Conservation (phyloP, 2,888 invertebrate species). For the Agrypnus murinus region DNA sequence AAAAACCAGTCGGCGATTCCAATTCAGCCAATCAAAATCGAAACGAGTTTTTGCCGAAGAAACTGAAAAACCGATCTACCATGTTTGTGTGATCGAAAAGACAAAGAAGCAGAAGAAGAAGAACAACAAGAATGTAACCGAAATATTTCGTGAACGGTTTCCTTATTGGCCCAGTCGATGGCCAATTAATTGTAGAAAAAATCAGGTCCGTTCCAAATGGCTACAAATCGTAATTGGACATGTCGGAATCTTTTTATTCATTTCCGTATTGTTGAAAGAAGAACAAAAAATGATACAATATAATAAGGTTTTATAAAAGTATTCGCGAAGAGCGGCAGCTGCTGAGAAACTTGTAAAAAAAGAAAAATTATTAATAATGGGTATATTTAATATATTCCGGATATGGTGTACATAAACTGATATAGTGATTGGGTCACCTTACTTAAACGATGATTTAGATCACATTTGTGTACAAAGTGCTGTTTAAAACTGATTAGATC, state of each 20-base stretch:
- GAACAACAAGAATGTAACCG: constrained; percentile 46
- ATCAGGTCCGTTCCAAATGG: constrained; percentile 52
- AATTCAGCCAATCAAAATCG: constrained; percentile 69
- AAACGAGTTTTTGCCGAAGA: constrained; percentile 61
- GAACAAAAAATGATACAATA: constrained; percentile 9
- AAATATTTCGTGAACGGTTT: constrained; percentile 54
- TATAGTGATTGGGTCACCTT: constrained; percentile 17
- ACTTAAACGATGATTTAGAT: constrained; percentile 29
- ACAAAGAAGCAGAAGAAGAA: constrained; percentile 48
- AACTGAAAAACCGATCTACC: constrained; percentile 59
- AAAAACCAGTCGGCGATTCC: constrained; percentile 68
- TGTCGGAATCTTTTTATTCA: constrained; percentile 52
- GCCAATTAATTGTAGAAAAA: constrained; percentile 59
- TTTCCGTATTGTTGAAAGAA: constrained; percentile 44
- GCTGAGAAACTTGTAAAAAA: neutral
- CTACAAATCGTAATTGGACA: constrained; percentile 59
- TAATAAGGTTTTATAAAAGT: constrained; percentile 12
- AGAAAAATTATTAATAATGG: neutral
- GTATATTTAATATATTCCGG: constrained; percentile 1
- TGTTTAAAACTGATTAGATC: constrained; percentile 34
- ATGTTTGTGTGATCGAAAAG: constrained; percentile 59
- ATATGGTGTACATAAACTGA: constrained; percentile 16
- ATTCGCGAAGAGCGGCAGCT: too few species aligned
- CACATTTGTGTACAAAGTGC: constrained; percentile 36
- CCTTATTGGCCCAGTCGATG: constrained; percentile 61